Percentiles rank a stretch among this genome's conserved stretches.
These are phyloP conservation scores for Hybognathus amarus DNA, from an alignment of 2,797 vertebrate genomes.

Conservation along the genomic window DNA sequence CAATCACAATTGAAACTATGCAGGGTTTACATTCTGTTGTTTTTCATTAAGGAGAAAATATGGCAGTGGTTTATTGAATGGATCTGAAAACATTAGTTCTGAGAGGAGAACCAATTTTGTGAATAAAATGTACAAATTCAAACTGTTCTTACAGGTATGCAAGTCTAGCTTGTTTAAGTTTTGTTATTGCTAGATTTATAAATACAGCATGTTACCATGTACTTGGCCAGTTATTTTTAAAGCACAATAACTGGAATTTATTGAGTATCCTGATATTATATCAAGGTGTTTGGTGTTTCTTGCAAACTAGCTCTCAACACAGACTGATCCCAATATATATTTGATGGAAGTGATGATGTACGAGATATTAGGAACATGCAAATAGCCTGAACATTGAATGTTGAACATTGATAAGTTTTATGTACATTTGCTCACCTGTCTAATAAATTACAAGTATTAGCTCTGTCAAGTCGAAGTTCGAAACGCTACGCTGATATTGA, in stretches of 20 bases:
- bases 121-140: neutral
- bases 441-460: too few relatives aligned
- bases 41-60: slow-evolving; percentile 24
- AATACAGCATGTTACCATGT: neutral
- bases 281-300: neutral
- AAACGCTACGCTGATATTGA: too few relatives aligned
- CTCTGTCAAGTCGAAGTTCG: too few relatives aligned
- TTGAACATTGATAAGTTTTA: too few relatives aligned
- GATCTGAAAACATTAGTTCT: slow-evolving; percentile 1
- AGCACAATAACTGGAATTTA: neutral
- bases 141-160: neutral
- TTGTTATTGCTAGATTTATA: neutral
- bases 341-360: slow-evolving; percentile 17
- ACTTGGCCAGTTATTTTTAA: neutral
- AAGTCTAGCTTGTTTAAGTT: neutral
- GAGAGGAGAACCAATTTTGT: slow-evolving; percentile 9
- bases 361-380: slow-evolving; percentile 35
- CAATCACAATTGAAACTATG: slow-evolving; percentile 3
- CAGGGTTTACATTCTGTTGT: slow-evolving; percentile 7
- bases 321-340: neutral
- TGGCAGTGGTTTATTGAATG: slow-evolving; percentile 23
- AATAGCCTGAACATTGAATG: too few relatives aligned
- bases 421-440: too few relatives aligned
- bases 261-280: neutral
- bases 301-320: slow-evolving; percentile 18